Evolutionary conservation across 64 coral and sea anemone genomes (phyloP), one percentile per base, ranked within the genome.

Genomic region (Hydrozoanthus tunicans): DNA sequence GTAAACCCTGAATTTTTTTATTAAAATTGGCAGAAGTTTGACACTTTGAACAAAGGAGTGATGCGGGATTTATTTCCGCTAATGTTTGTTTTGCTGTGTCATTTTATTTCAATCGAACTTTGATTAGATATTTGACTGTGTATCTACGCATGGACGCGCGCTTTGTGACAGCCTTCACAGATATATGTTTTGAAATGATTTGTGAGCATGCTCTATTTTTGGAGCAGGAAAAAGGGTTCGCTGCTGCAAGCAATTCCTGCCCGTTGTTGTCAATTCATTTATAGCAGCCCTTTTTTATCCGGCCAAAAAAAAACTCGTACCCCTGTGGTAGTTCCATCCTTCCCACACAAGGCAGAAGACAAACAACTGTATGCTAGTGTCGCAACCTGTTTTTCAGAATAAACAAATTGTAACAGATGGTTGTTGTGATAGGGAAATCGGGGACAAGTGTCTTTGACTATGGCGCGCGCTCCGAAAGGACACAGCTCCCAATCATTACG

Each of bases 11-110:
- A 90, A 77, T 26, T 52, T 55, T 89, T 90, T 90, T 59, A 94
- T 94, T 85, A 69, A 91, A 82, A 89, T 32, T 85, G 93, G 90
- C 93, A 84, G 73, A 58, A 83, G 13, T 55, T 94, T 94, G 88
- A 94, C 93, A 91, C 63, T 77, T 83, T 72, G 56, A 84, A 82
- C 89, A 89, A 94, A 91, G 81, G 51, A 25, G 73, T 93, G 82
- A n/a, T 77, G 64, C 86, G 78, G 79, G 71, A 83, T 83, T 82
- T 53, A 94, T 94, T 91, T 94, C 93, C 93, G 89, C 88, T 85
- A 43, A 91, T 94, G 79, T 94, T 94, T 90, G 88, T 58, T 51
- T 51, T 63, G 73, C 70, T 90, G 80, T 78, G 85, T 72, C 86
- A 93, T 90, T 93, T 93, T 93, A 73, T 27, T 84, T 70, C 82